phyloP scores from a whole-genome alignment of 2,797 vertebrate species.

The Lacerta viridis region DNA sequence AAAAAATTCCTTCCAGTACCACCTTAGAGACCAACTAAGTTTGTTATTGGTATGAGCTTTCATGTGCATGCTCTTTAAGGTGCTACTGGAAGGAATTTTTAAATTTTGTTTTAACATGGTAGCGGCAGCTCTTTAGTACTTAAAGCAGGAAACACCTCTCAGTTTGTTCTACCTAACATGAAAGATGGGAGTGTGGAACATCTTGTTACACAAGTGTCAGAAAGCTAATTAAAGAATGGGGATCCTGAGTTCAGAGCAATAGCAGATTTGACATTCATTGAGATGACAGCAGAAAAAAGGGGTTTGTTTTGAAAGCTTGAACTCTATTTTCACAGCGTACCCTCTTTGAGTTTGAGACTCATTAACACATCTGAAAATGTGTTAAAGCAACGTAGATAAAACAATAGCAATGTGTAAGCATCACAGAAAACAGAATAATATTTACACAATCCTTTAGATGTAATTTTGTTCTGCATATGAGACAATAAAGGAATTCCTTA shows the following conservation, averaged over 20 bases:
- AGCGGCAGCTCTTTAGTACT: too few species aligned
- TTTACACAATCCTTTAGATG: background rate
- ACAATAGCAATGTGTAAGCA: background rate
- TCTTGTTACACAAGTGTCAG: too few species aligned
- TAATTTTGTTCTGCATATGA: background rate
- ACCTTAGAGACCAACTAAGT: too few species aligned
- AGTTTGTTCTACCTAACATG: too few species aligned
- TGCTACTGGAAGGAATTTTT: too few species aligned
- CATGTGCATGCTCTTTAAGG: too few species aligned
- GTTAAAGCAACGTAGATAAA: constrained; percentile 9
- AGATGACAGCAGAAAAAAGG: background rate
- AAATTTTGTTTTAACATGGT: too few species aligned
- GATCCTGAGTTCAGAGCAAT: background rate
- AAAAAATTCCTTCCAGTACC: too few species aligned
- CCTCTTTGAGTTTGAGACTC: background rate
- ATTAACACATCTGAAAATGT: background rate
- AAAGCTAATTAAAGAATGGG: constrained; percentile 2
- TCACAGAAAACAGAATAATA: background rate
- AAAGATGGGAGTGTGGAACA: too few species aligned
- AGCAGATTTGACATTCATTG: background rate
- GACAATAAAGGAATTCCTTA: background rate
- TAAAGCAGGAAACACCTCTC: too few species aligned
- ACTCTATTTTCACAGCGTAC: background rate
- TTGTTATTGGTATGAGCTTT: too few species aligned
- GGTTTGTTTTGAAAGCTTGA: background rate